A percentile compares a stretch with the other conserved stretches of the same genome.
Conservation (phyloP, 2,113 vertebrate genomes). For the Myodes glareolus region DNA sequence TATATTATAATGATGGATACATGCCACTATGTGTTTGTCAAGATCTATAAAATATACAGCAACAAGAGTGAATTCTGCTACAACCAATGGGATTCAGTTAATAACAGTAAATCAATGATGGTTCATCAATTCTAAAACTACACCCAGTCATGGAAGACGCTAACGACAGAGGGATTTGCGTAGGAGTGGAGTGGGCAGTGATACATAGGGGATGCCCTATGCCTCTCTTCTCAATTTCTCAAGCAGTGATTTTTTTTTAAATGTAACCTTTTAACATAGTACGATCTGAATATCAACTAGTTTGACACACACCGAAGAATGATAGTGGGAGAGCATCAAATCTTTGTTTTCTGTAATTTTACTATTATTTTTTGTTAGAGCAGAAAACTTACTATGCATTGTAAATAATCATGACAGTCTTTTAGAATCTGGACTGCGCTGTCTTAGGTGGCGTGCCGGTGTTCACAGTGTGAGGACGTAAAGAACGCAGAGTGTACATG, state of each 20-base stretch:
- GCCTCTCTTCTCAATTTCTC: background rate
- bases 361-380: background rate
- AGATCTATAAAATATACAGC: background rate
- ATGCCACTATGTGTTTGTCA: background rate
- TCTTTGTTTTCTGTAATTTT: background rate
- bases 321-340: background rate
- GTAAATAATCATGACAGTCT: background rate
- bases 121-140: background rate
- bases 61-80: background rate
- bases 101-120: background rate
- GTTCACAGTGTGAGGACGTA: background rate
- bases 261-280: background rate
- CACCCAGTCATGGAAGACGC: background rate
- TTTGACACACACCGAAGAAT: background rate
- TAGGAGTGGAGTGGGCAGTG: background rate
- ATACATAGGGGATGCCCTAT: too few species aligned
- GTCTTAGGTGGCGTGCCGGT: too few species aligned
- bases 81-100: background rate
- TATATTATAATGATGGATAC: too few species aligned
- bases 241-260: background rate
- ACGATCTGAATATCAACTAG: background rate
- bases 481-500: background rate
- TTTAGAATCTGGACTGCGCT: background rate
- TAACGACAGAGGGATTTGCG: too few species aligned
- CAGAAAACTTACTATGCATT: background rate